Conservation (phyloP, 2,113 vertebrate genomes). For the Serinus canaria region DNA sequence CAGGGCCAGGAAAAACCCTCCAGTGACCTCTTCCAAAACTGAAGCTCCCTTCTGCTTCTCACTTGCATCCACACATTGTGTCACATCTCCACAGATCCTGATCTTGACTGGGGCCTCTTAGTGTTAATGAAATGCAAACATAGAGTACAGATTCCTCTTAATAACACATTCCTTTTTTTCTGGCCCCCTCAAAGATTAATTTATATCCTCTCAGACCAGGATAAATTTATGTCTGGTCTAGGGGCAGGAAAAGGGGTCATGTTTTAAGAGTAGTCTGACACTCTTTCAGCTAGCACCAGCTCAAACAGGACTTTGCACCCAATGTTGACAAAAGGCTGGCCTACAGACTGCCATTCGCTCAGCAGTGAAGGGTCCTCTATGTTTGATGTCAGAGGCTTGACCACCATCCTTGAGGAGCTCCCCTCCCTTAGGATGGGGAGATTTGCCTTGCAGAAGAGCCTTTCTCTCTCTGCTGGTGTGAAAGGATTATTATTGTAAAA, state of each 20-base stretch:
- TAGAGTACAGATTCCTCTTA: not conserved
- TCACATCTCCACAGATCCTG: not conserved
- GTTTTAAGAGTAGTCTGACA: constrained; percentile 50
- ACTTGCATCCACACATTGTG: not conserved
- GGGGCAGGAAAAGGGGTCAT: constrained; percentile 34
- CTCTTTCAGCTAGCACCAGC: not conserved
- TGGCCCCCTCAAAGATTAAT: not conserved
- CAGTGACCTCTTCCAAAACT: not conserved
- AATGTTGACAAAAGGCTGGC: not conserved
- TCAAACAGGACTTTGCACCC: not conserved
- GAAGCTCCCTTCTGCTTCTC: not conserved
- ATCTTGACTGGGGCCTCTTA: not conserved
- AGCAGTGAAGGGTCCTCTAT: not conserved
- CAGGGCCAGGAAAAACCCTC: not conserved
- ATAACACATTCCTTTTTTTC: constrained; percentile 14
- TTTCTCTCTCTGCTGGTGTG: not conserved
- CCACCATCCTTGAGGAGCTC: not conserved
- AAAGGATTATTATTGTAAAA: not conserved
- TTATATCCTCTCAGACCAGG: not conserved
- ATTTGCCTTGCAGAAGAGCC: not conserved
- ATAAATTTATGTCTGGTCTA: constrained; percentile 16
- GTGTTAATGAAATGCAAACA: constrained; percentile 11
- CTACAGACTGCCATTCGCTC: not conserved
- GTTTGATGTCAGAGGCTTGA: not conserved
- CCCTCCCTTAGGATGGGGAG: not conserved